Evolutionary conservation across 2,797 vertebrate genomes (phyloP).

Genomic region (Lutjanus campechanus): DNA sequence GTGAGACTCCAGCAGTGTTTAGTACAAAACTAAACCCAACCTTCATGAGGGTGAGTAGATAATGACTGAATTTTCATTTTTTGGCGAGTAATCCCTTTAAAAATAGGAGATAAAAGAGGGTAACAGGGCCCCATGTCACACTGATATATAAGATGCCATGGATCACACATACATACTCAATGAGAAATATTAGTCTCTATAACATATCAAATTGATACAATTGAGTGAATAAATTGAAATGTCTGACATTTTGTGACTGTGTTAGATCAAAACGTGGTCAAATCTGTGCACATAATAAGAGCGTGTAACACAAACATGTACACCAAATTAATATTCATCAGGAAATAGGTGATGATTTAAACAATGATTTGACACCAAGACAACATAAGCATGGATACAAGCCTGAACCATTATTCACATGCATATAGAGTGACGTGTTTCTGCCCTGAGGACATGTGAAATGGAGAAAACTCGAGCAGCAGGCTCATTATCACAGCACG

Average conservation of each 20-base stretch:
- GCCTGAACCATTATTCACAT: conserved; percentile 73
- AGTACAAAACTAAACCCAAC: no score
- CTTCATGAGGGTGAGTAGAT: no score
- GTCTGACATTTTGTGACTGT: conserved; percentile 27
- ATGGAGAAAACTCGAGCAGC: conserved; percentile 81
- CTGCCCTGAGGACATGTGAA: conserved; percentile 83
- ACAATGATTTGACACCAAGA: conserved; percentile 68
- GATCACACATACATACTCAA: conserved; percentile 44
- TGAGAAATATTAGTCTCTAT: conserved; percentile 35
- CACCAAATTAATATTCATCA: conserved; percentile 54
- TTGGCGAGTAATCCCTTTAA: background rate
- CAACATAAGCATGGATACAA: conserved; percentile 61
- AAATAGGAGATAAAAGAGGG: conserved; percentile 2
- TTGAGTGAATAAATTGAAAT: conserved; percentile 33
- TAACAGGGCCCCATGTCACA: conserved; percentile 11
- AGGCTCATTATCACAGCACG: conserved; percentile 86
- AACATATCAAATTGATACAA: conserved; percentile 30
- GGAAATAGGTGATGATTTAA: conserved; percentile 59
- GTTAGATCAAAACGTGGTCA: conserved; percentile 25
- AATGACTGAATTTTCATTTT: no score
- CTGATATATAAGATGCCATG: conserved; percentile 35
- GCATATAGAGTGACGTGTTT: conserved; percentile 75
- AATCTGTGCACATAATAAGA: conserved; percentile 28
- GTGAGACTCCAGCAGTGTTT: no score
- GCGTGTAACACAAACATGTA: conserved; percentile 29